Percentiles rank a stretch among this genome's conserved stretches.
phyloP scores from a whole-genome alignment of 2,797 vertebrate genomes.

The Natrix natrix region DNA sequence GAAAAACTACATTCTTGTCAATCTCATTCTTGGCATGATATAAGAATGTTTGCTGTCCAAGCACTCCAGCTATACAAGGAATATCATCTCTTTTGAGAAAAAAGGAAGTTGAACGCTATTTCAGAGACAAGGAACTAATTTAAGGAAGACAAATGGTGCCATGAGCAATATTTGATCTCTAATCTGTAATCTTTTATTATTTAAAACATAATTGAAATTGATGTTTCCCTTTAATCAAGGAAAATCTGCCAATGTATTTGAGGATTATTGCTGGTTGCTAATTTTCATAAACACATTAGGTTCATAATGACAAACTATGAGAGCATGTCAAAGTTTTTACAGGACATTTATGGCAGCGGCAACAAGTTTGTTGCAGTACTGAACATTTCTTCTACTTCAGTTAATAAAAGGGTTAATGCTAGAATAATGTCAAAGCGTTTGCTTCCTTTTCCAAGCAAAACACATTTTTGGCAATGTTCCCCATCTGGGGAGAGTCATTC shows the following conservation, averaged over 20 bases:
- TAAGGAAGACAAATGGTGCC: neutral
- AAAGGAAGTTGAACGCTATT: conserved; percentile 23
- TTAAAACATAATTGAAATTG: neutral
- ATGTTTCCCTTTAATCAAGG: neutral
- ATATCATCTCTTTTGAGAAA: neutral
- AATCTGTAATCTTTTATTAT: neutral
- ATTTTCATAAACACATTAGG: neutral
- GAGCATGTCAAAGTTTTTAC: neutral
- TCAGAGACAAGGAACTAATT: conserved; percentile 6
- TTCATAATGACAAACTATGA: neutral
- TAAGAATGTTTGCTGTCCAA: neutral
- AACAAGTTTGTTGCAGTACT: neutral
- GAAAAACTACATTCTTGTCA: neutral
- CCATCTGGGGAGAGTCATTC: conserved; percentile 54
- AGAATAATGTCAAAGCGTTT: conserved; percentile 25
- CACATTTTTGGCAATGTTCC: conserved; percentile 55
- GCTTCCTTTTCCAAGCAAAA: conserved; percentile 44
- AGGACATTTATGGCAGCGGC: neutral
- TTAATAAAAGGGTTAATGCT: conserved; percentile 53
- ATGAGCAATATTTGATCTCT: neutral
- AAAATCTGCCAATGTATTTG: neutral
- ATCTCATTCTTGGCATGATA: neutral
- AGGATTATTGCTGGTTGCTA: neutral
- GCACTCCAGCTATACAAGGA: neutral
- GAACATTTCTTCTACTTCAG: neutral